Evolutionary conservation across 2,888 invertebrate genomes (phyloP), one percentile per base, ranked within the genome.

Genomic region (Agriotes lineatus): DNA sequence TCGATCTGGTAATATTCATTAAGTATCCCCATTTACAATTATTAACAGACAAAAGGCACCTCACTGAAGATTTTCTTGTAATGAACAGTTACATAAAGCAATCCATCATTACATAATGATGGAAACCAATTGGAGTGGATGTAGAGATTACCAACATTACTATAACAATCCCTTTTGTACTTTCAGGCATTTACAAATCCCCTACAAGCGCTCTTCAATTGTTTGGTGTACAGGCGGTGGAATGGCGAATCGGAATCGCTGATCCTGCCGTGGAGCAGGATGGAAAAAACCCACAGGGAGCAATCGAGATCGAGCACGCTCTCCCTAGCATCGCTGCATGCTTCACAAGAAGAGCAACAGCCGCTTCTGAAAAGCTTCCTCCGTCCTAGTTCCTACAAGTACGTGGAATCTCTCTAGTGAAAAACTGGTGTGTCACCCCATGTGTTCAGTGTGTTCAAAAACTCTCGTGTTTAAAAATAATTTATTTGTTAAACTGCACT

Each of bases 181-280:
- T 86, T 87, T 70, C 84, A 94, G 94, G 94, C 94, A 9, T 85
- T 93, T 14, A 86, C 92, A 74, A 95, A 95, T 83, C 95, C 95
- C 1, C 87, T 94, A 76, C 95, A 95, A 85, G 94, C 94, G 4
- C 86, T 94, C 67, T 88, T 94, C 66, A 95, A 95, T 82, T 90
- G 91, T 35, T 79, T 94, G 56, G 93, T 95, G 0, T 94, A 95
- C 81, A 86, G 93, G 72, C 88, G 90, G 78, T 93, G 93, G 93
- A 88, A 85, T 66, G 83, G 86, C 37, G 87, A 86, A 68, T 86
- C 86, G 42, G 88, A 88, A 77, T 86, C 85, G 75, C 85, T 89
- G 60, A 82, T 84, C 35, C 78, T 87, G 14, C 87, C 88, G 16
- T 88, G 87, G 84, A 84, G 75, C 35, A 78, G 77, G 44, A 18